These are phyloP conservation scores for Drosophila nigricruria DNA, from an alignment of 2,888 invertebrate genomes.

Conservation along the genomic window DNA sequence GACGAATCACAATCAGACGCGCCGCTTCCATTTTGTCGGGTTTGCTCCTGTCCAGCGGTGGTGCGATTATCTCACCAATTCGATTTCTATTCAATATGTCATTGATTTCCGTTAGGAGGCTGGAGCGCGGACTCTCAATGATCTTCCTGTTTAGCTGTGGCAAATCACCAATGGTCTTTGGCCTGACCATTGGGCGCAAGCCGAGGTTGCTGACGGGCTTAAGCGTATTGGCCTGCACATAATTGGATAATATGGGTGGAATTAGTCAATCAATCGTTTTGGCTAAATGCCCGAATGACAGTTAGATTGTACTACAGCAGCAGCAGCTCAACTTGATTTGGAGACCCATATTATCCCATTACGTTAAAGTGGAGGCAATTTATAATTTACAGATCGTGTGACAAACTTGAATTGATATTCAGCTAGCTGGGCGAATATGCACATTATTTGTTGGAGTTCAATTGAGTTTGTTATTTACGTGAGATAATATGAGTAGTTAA, in stretches of 20 bases:
- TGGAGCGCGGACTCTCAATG: constrained; percentile 76
- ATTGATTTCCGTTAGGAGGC: constrained; percentile 79
- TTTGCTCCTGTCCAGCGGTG: constrained; percentile 68
- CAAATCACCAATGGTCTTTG: constrained; percentile 72
- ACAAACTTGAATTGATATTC: constrained; percentile 68
- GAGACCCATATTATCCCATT: constrained; percentile 84
- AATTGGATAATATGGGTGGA: constrained; percentile 84
- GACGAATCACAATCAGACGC: constrained; percentile 91
- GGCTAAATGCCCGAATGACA: constrained; percentile 12
- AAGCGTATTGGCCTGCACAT: constrained; percentile 75
- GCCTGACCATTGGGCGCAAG: constrained; percentile 25
- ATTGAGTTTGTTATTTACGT: constrained; percentile 42
- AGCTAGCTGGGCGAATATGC: constrained; percentile 36
- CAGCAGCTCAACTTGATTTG: constrained; percentile 54
- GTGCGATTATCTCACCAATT: constrained; percentile 64
- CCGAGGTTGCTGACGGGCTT: constrained; percentile 32
- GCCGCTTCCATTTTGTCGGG: constrained; percentile 89
- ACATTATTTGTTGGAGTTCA: constrained; percentile 38
- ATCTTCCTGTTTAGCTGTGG: constrained; percentile 45
- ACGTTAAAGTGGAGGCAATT: constrained; percentile 45
- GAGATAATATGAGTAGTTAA: constrained; percentile 84
- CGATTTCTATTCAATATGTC: constrained; percentile 74
- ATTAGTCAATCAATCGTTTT: constrained; percentile 58
- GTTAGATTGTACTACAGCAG: constrained; percentile 46
- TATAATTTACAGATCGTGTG: constrained; percentile 24